Percentiles rank a stretch among this genome's conserved stretches.
Evolutionary conservation across 2,888 invertebrate species (phyloP).

Genomic region (Ferrisia virgata): DNA sequence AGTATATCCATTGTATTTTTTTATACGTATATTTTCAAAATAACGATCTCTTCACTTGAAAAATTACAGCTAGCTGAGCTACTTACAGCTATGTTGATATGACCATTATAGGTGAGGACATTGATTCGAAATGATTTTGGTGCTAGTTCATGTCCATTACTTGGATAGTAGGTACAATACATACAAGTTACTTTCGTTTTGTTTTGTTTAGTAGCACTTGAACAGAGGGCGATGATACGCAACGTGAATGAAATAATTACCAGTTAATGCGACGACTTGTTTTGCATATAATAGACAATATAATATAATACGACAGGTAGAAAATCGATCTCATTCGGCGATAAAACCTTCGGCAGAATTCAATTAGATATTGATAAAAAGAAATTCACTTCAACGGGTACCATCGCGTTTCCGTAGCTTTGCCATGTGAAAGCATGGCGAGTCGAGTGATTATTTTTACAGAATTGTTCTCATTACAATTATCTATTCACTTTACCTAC

Average conservation of each 20-base stretch:
- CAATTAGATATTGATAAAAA: not conserved
- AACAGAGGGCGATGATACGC: slow-evolving; percentile 21
- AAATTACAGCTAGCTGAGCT: too few relatives aligned
- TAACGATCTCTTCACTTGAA: too few relatives aligned
- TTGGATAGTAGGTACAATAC: too few relatives aligned
- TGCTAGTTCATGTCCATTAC: too few relatives aligned
- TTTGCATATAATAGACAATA: slow-evolving; percentile 14
- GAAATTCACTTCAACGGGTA: not conserved
- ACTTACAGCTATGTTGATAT: too few relatives aligned
- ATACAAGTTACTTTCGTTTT: not conserved
- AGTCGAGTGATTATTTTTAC: not conserved
- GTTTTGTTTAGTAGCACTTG: not conserved
- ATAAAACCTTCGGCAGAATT: not conserved
- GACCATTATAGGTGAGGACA: too few relatives aligned
- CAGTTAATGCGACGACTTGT: not conserved
- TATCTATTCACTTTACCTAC: too few relatives aligned
- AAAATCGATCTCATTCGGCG: not conserved
- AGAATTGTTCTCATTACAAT: not conserved
- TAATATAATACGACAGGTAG: not conserved
- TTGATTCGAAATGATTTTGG: too few relatives aligned
- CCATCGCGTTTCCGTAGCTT: not conserved
- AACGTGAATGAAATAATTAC: slow-evolving; percentile 11
- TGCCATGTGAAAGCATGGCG: not conserved
- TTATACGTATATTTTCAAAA: too few relatives aligned
- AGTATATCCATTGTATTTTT: too few relatives aligned